Conservation (phyloP, 2,888 invertebrate species). For the Polyommatus iphigenia region DNA sequence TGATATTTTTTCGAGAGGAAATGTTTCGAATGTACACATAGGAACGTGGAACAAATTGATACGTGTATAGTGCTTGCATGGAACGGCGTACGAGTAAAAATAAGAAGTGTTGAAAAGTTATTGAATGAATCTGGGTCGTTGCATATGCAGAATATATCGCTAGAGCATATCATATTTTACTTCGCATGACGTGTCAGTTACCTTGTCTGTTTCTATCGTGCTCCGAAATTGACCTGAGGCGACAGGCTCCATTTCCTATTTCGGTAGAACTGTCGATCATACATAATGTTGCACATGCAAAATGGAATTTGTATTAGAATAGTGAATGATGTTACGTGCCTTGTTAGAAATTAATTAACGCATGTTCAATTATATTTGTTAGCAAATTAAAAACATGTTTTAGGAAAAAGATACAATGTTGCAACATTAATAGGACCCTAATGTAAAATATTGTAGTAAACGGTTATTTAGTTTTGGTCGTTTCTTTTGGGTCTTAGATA, state of each 20-base stretch:
- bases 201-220: conserved; percentile 21
- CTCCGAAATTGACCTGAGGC: conserved; percentile 19
- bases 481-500: not conserved
- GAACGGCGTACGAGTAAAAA: conserved; percentile 9
- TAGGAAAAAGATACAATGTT: not conserved
- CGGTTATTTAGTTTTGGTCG: not conserved
- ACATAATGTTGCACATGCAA: conserved; percentile 48
- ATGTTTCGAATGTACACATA: conserved; percentile 20
- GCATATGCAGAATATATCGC: conserved; percentile 31
- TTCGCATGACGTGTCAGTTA: conserved; percentile 30
- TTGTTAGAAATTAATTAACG: not conserved
- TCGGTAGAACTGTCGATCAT: not conserved
- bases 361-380: not conserved
- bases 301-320: not conserved
- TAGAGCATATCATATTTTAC: conserved; percentile 21
- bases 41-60: conserved; percentile 21
- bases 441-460: not conserved
- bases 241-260: conserved; percentile 28
- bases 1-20: conserved; percentile 3
- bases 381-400: not conserved
- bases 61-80: conserved; percentile 21
- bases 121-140: conserved; percentile 33
- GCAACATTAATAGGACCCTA: not conserved
- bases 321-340: not conserved
- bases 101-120: conserved; percentile 32